Percentiles rank a stretch among this genome's conserved stretches.
phyloP scores from a whole-genome alignment of 2,888 invertebrate genomes.

The Ophion costatus region DNA sequence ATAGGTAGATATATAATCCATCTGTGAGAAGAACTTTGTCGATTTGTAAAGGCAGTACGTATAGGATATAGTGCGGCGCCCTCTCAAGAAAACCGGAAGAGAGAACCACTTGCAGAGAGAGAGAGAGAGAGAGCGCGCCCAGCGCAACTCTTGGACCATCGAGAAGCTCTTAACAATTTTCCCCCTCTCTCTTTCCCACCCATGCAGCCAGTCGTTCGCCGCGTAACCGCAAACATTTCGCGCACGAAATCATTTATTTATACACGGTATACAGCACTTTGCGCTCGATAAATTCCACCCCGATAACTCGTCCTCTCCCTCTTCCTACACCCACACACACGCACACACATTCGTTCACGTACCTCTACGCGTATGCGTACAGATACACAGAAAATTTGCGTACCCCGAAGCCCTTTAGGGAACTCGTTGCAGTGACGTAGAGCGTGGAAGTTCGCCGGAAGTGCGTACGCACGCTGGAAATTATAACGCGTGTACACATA shows the following conservation, averaged over 20 bases:
- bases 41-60: slow-evolving; percentile 63
- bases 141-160: slow-evolving; percentile 55
- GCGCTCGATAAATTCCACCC: slow-evolving; percentile 63
- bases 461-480: slow-evolving; percentile 39
- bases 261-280: slow-evolving; percentile 44
- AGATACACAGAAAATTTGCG: slow-evolving; percentile 22
- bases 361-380: not conserved
- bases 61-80: slow-evolving; percentile 40
- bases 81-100: slow-evolving; percentile 61
- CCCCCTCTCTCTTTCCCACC: slow-evolving; percentile 30
- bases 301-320: slow-evolving; percentile 29
- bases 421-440: slow-evolving; percentile 16
- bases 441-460: slow-evolving; percentile 12
- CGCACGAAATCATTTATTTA: slow-evolving; percentile 59
- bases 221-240: slow-evolving; percentile 51
- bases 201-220: slow-evolving; percentile 8
- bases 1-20: slow-evolving; percentile 20
- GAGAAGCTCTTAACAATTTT: slow-evolving; percentile 48
- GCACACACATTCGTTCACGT: not conserved
- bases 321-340: not conserved
- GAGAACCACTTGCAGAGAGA: slow-evolving; percentile 7
- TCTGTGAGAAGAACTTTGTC: slow-evolving; percentile 65
- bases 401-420: slow-evolving; percentile 14
- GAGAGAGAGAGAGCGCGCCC: slow-evolving; percentile 1
- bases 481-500: slow-evolving; percentile 28